Base-by-base conservation (phyloP, 1,140 invertebrate genomes). In the Sycophila sp. region DNA sequence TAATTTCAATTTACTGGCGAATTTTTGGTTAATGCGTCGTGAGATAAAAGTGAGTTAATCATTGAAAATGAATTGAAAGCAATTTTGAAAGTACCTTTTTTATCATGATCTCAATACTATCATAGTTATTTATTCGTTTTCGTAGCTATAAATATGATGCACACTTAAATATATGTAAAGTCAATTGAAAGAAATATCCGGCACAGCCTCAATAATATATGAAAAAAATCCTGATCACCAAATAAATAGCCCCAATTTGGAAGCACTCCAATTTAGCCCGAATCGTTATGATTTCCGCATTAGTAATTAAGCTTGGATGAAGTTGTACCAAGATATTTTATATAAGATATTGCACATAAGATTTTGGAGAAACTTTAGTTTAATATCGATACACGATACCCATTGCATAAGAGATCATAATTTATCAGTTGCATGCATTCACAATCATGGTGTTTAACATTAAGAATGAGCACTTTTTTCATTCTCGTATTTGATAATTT, bases 361-460 rank as follows among this genome's bases (percentile, higher is more conserved):
- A 55, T 40, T 22, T 2, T 36, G 15, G 34, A 58, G 17, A 40
- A 36, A 19, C 38, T 60, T 28, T 47, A 69, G 30, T 53, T 36
- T n/a, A 38, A 51, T 32, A 19, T 53, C 51, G 34, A 68, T 47
- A 59, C 59, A 69, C 24, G 62, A 26, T 60, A 53, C 58, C 56
- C 45, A 69, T 59, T 36, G 17, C 38, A 40, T 38, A 38, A 58
- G 26, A 58, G 24, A 53, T 53, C 17, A 68, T 58, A 17, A 38
- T 51, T 68, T 11, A 45, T 22, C 49, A 51, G 45, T 69, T 69
- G 67, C 67, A 62, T 69, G 58, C 67, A 69, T 62, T 34, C 45
- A 30, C 15, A 15, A n/a, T 47, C n/a, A 8, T 47, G n/a, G n/a
- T n/a, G n/a, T n/a, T n/a, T n/a, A n/a, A n/a, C n/a, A n/a, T n/a